These are phyloP conservation scores for Idris sp. DNA, from an alignment of 1,140 invertebrate genomes.

Conservation along the genomic window DNA sequence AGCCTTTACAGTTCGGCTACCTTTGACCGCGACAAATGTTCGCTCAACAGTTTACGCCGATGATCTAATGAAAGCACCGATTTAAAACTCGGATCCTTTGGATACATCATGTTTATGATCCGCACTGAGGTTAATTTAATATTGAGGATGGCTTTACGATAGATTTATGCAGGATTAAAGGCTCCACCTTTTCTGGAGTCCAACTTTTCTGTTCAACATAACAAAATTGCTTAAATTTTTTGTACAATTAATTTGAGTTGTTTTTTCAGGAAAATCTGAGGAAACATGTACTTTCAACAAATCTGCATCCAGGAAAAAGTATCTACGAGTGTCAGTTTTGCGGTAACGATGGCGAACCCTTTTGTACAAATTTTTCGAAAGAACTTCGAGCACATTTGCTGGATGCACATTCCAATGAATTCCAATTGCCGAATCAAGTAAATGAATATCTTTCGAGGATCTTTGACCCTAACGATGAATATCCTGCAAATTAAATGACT, in stretches of 20 bases:
- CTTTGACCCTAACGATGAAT: slow-evolving; percentile 66
- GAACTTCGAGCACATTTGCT: slow-evolving; percentile 84
- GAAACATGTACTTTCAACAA: slow-evolving; percentile 90
- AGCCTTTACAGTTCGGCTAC: slow-evolving; percentile 54
- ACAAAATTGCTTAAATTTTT: no score
- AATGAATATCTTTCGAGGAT: slow-evolving; percentile 76
- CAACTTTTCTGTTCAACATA: no score
- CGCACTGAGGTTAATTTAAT: slow-evolving; percentile 34
- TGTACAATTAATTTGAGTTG: slow-evolving; percentile 18
- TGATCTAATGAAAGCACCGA: slow-evolving; percentile 47
- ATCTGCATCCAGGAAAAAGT: slow-evolving; percentile 85
- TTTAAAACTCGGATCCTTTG: slow-evolving; percentile 24
- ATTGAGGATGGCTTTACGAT: no score
- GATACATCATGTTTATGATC: slow-evolving; percentile 35
- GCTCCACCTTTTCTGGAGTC: no score
- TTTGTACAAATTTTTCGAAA: slow-evolving; percentile 82
- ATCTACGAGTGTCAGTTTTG: slow-evolving; percentile 88
- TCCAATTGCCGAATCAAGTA: slow-evolving; percentile 73
- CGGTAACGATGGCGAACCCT: slow-evolving; percentile 68
- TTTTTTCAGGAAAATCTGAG: slow-evolving; percentile 87
- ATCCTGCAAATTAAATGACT: slow-evolving; percentile 10
- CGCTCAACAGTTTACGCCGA: slow-evolving; percentile 45
- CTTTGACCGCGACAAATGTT: slow-evolving; percentile 55
- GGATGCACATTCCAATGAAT: slow-evolving; percentile 78
- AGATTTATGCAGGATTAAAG: no score